Evolutionary conservation across 2,113 vertebrate genomes (phyloP).

Genomic region (Spea multiplicata): DNA sequence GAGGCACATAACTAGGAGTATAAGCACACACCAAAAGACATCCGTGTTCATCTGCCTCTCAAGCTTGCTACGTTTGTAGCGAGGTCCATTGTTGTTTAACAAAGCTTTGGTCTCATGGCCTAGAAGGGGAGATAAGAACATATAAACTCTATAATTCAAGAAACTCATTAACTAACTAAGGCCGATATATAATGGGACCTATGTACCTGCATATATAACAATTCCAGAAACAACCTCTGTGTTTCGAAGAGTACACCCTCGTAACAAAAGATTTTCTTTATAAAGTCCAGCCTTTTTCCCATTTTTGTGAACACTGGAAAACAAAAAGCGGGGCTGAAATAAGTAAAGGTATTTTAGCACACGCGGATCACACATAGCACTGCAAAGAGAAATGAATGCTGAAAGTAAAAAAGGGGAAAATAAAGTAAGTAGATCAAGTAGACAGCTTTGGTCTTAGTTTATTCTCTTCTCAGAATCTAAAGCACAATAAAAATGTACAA

Average conservation of each 20-base stretch:
- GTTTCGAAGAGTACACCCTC: conserved; percentile 93
- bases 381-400: not conserved
- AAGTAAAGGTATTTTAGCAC: not conserved
- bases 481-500: not conserved
- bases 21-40: conserved; percentile 95
- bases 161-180: not conserved
- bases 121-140: conserved; percentile 54
- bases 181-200: not conserved
- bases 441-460: not conserved
- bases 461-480: not conserved
- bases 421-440: not conserved
- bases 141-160: not conserved
- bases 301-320: conserved; percentile 76
- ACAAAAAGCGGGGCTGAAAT: conserved; percentile 11
- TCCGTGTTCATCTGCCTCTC: conserved; percentile 94
- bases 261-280: conserved; percentile 91
- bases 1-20: conserved; percentile 90
- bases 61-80: conserved; percentile 95
- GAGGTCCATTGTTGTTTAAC: conserved; percentile 94
- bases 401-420: not conserved
- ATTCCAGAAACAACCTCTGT: conserved; percentile 93
- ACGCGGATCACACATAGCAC: not conserved
- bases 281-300: conserved; percentile 81
- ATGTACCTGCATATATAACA: conserved; percentile 90
- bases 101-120: conserved; percentile 98